Evolutionary conservation across 2,797 vertebrate species (phyloP).

Genomic region (Amphiprion clarkii): DNA sequence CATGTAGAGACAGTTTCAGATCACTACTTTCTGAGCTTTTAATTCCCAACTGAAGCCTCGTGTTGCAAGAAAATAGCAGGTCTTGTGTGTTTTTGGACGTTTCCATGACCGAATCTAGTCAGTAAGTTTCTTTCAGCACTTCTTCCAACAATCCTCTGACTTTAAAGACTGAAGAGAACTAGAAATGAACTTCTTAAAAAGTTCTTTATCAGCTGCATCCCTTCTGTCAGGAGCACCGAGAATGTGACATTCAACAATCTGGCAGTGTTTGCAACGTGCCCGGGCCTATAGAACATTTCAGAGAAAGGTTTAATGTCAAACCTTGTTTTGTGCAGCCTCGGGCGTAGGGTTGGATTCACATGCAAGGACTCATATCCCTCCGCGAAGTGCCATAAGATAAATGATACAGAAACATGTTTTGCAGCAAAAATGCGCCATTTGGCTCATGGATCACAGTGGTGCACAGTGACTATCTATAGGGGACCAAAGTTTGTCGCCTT

Average conservation of each 20-base stretch:
- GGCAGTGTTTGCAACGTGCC: constrained; percentile 71
- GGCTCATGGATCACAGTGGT: accelerated
- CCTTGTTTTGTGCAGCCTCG: constrained; percentile 39
- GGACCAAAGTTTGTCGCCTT: accelerated
- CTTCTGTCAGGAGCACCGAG: constrained; percentile 40
- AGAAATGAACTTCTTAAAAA: background rate
- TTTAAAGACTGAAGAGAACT: background rate
- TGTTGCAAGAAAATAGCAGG: no score
- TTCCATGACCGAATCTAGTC: no score
- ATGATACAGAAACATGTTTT: background rate
- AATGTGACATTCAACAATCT: constrained; percentile 67
- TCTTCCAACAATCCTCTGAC: background rate
- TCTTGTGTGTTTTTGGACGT: no score
- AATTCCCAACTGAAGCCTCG: no score
- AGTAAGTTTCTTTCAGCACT: no score
- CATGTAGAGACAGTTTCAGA: no score
- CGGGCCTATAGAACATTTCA: constrained; percentile 59
- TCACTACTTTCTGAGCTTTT: no score
- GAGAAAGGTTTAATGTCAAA: constrained; percentile 68
- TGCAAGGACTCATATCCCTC: constrained; percentile 59
- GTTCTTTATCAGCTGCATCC: constrained; percentile 10
- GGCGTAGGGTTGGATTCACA: constrained; percentile 51
- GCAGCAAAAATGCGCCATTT: no score
- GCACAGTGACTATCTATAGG: accelerated
- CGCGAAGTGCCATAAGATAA: constrained; percentile 37